These are phyloP conservation scores for Podarcis raffonei DNA, from an alignment of 2,113 vertebrate species.

Conservation along the genomic window DNA sequence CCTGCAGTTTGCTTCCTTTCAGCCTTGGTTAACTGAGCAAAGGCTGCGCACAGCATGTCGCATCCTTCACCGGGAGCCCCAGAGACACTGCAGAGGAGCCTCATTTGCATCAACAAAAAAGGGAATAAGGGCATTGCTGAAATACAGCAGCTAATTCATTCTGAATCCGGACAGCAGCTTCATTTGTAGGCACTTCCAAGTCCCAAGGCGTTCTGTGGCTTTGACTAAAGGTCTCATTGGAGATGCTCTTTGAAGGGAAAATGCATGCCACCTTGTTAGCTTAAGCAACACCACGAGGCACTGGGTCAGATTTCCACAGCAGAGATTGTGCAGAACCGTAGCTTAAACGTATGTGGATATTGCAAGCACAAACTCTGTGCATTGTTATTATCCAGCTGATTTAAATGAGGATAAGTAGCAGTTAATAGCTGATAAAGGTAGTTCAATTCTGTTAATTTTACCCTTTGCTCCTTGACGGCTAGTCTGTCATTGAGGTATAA, in stretches of 20 bases:
- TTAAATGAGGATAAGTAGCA: not conserved
- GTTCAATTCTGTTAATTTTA: too few species aligned
- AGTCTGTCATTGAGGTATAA: too few species aligned
- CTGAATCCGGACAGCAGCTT: not conserved
- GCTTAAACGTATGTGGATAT: not conserved
- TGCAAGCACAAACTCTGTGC: not conserved
- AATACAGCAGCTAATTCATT: slow-evolving; percentile 10
- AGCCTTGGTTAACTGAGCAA: not conserved
- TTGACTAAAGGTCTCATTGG: slow-evolving; percentile 2
- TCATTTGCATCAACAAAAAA: slow-evolving; percentile 29
- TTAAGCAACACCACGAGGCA: not conserved
- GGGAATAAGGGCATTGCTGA: not conserved
- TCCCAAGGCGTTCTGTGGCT: not conserved
- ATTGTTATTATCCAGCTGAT: not conserved
- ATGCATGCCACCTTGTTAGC: not conserved
- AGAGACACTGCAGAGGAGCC: not conserved
- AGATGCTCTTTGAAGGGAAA: slow-evolving; percentile 6
- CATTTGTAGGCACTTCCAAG: not conserved
- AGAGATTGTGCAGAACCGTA: not conserved
- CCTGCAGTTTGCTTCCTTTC: not conserved
- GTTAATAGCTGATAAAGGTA: too few species aligned
- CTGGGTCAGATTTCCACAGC: not conserved
- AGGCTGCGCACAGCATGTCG: not conserved
- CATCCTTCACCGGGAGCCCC: slow-evolving; percentile 2
- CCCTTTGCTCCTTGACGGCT: too few species aligned